These are phyloP conservation scores for Phocides pigmalion DNA, from an alignment of 1,140 invertebrate species.

Conservation along the genomic window DNA sequence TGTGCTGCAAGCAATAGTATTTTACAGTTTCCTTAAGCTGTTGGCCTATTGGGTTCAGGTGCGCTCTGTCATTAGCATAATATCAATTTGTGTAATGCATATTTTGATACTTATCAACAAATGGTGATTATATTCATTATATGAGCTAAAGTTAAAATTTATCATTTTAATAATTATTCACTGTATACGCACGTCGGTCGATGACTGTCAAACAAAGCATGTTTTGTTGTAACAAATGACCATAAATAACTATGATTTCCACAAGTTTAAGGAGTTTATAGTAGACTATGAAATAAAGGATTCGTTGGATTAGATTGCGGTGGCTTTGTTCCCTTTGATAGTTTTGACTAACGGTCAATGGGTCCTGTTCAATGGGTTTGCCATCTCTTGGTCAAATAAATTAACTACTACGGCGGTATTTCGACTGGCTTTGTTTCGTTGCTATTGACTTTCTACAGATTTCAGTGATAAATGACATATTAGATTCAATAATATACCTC, in stretches of 20 bases:
- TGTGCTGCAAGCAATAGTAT: too few species aligned
- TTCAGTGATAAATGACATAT: too few species aligned
- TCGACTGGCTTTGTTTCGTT: background rate
- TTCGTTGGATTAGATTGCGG: constrained; percentile 1
- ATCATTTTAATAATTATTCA: background rate
- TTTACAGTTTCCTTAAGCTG: too few species aligned
- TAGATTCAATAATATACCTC: too few species aligned
- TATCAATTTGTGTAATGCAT: too few species aligned
- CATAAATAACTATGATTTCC: constrained; percentile 17
- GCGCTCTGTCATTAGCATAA: too few species aligned
- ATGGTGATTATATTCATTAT: too few species aligned
- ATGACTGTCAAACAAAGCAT: background rate
- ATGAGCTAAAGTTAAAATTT: too few species aligned
- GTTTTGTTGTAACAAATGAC: constrained; percentile 4
- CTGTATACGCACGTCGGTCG: too few species aligned
- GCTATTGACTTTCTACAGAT: background rate
- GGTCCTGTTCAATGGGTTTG: background rate
- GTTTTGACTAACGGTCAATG: constrained; percentile 6
- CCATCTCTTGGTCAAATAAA: background rate
- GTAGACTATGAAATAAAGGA: constrained; percentile 1
- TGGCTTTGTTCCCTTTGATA: constrained; percentile 7
- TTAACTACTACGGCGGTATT: constrained; percentile 5
- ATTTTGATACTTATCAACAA: too few species aligned
- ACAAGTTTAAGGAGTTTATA: constrained; percentile 9
- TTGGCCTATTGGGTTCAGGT: too few species aligned